phyloP scores from a whole-genome alignment of 2,888 invertebrate genomes.

The Latheticus oryzae region DNA sequence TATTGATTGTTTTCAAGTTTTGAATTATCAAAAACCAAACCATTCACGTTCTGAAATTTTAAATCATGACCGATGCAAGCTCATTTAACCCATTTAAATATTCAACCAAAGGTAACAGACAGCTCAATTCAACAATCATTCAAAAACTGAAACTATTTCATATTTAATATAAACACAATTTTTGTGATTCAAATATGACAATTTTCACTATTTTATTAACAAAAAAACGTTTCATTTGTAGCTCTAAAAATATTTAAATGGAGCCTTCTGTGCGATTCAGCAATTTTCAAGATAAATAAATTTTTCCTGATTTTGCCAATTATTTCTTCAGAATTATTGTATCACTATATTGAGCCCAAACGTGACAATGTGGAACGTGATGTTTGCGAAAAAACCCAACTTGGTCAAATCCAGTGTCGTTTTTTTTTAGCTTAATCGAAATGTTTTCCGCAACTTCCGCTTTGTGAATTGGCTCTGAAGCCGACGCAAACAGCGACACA shows the following conservation, averaged over 20 bases:
- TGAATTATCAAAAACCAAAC: too few species aligned
- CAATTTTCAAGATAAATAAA: too few species aligned
- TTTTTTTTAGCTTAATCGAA: constrained; percentile 2
- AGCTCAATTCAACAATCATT: constrained; percentile 7
- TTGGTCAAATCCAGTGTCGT: constrained; percentile 2
- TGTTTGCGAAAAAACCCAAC: constrained; percentile 18
- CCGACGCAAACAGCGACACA: constrained; percentile 4
- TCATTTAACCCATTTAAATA: constrained; percentile 19
- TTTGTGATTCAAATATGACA: too few species aligned
- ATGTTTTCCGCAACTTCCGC: constrained; percentile 8
- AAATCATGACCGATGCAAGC: constrained; percentile 7
- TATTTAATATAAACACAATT: too few species aligned
- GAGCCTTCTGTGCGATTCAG: too few species aligned
- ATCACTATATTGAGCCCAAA: too few species aligned
- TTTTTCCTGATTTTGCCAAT: too few species aligned
- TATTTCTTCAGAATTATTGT: too few species aligned
- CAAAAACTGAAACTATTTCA: constrained; percentile 6
- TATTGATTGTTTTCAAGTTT: too few species aligned
- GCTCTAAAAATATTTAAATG: too few species aligned
- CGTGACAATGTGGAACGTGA: constrained; percentile 27
- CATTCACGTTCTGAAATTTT: background rate
- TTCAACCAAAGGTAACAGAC: constrained; percentile 10
- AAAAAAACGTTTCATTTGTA: too few species aligned
- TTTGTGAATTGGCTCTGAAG: background rate
- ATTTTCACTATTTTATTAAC: too few species aligned